Conservation (phyloP, 2,797 vertebrate genomes). For the Euphonia xanthogaster region DNA sequence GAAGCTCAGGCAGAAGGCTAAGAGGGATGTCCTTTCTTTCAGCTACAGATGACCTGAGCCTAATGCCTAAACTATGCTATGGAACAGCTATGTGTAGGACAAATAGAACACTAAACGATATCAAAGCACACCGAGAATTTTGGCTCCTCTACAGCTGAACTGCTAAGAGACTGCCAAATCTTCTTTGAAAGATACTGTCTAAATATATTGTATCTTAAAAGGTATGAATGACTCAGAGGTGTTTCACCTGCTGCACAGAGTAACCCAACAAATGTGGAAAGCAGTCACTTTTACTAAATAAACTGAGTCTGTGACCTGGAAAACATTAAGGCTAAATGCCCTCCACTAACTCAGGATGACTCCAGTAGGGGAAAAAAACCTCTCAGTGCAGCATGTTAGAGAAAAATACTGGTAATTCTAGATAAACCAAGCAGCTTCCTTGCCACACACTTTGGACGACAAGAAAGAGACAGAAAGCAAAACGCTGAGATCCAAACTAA, state of each 20-base stretch:
- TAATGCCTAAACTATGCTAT: neutral
- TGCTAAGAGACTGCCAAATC: neutral
- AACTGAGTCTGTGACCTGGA: neutral
- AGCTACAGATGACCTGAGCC: neutral
- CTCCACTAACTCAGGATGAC: neutral
- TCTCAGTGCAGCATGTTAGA: neutral
- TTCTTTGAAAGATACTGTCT: neutral
- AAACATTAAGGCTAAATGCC: neutral
- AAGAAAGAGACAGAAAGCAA: neutral
- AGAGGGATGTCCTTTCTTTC: neutral
- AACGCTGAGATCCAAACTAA: neutral
- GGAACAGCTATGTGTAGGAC: neutral
- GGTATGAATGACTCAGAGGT: neutral
- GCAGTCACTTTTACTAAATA: neutral
- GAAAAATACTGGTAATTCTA: neutral
- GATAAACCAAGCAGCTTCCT: neutral
- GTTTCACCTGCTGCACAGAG: neutral
- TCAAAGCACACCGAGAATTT: neutral
- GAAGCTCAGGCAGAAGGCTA: neutral
- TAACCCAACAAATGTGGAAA: neutral
- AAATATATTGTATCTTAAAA: neutral
- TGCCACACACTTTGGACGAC: accelerated
- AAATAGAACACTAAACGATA: neutral
- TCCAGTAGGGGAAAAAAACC: neutral
- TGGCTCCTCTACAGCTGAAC: neutral